Evolutionary conservation across 1,140 invertebrate genomes (phyloP), one percentile per base, ranked within the genome.

Genomic region (Neotoxoptera formosana): DNA sequence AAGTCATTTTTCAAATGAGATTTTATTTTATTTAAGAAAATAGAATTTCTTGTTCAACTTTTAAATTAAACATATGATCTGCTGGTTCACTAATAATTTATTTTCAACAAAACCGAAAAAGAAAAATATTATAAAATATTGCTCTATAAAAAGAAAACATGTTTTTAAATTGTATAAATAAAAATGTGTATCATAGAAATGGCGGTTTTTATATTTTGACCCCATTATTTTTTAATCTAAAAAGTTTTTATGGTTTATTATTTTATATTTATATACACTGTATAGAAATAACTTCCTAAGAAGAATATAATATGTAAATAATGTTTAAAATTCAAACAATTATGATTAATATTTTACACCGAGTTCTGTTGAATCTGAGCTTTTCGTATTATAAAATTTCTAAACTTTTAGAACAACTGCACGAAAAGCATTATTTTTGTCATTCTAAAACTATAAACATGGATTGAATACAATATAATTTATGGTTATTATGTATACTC

Each of bases 141-240:
- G 41, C 84, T 30, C 1, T n/a, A 8, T 34, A 34, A 88, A 88
- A 88, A 34, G 20, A 88, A 88, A 88, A 51, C 41, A 48, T 0
- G 30, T 88, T 48, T 48, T n/a, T 87, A 36, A 14, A n/a, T 87
- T 87, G n/a, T n/a, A 87, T 47, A 34, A 23, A n/a, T 48, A 51
- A 88, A 88, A 51, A 88, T 7, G 17, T 88, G 17, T 34, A 36
- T 20, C 41, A 47, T 47, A 47, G 45, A 36, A 34, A 21, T 21
- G 87, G 34, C 2, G n/a, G 53, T 36, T 56, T 60, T 90, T 2
- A 41, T 41, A 90, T 45, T 60, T 60, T 41, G 23, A 56, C 25
- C 53, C 25, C 23, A 17, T 90, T 60, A 60, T 30, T 60, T 90
- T 90, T 90, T 90, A 90, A 90, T 90, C 88, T 60, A 90, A 90